Percentiles rank a stretch among this genome's conserved stretches.
phyloP scores from a whole-genome alignment of 2,888 invertebrate species.

The Meteorus colon region DNA sequence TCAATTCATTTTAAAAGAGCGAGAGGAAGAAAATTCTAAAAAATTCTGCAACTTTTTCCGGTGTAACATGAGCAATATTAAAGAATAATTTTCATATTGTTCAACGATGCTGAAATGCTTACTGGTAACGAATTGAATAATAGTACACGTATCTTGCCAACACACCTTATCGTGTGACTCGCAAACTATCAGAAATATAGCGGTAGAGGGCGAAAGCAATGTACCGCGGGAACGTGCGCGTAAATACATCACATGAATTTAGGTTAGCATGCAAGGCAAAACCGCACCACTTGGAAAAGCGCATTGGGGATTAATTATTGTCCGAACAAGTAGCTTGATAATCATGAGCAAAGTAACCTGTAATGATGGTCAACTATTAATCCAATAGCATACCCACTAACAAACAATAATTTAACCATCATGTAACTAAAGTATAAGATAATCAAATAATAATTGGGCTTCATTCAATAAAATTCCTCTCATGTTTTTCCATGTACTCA shows the following conservation, averaged over 20 bases:
- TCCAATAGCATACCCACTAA: constrained; percentile 30
- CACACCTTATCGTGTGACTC: constrained; percentile 32
- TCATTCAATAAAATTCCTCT: background rate
- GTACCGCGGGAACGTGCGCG: constrained; percentile 50
- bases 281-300: constrained; percentile 62
- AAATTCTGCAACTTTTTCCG: too few relatives aligned
- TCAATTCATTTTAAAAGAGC: background rate
- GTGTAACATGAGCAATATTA: too few relatives aligned
- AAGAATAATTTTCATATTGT: constrained; percentile 38
- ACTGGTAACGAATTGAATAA: constrained; percentile 28
- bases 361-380: constrained; percentile 54
- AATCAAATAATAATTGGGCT: too few relatives aligned
- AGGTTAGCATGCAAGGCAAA: constrained; percentile 65
- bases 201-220: constrained; percentile 51
- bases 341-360: constrained; percentile 59
- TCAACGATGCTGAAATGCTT: constrained; percentile 33
- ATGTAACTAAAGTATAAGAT: background rate
- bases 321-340: constrained; percentile 58
- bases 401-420: background rate
- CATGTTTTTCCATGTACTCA: background rate
- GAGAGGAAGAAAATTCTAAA: too few relatives aligned
- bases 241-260: constrained; percentile 67
- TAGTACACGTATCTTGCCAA: constrained; percentile 15
- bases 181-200: constrained; percentile 26
- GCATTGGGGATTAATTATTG: constrained; percentile 64